These are phyloP conservation scores for Aquatica leii DNA, from an alignment of 2,888 invertebrate species.

Conservation along the genomic window DNA sequence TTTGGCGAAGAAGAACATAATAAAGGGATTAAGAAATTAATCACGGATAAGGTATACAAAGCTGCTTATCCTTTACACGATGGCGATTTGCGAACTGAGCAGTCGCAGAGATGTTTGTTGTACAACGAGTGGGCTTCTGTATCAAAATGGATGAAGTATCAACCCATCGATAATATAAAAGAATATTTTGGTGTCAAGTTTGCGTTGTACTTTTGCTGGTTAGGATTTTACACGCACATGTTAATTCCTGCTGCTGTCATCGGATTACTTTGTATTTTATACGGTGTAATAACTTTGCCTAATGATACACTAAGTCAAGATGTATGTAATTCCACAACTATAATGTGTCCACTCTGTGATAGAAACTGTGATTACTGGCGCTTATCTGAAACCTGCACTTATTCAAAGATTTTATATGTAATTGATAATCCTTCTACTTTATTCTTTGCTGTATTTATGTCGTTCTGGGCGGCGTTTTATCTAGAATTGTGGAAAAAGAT, in stretches of 20 bases:
- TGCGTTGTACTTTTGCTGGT: constrained; percentile 84
- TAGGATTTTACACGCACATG: constrained; percentile 87
- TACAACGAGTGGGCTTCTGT: constrained; percentile 76
- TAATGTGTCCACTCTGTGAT: constrained; percentile 87
- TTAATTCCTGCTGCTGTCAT: constrained; percentile 76
- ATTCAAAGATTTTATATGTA: constrained; percentile 77
- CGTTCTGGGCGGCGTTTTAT: constrained; percentile 82
- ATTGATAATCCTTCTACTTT: constrained; percentile 85
- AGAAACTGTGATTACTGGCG: constrained; percentile 77
- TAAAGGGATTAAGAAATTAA: constrained; percentile 73
- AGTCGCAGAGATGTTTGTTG: constrained; percentile 65
- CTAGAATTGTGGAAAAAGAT: constrained; percentile 86
- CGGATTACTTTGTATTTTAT: constrained; percentile 72
- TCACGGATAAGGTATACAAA: constrained; percentile 70
- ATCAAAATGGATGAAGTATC: constrained; percentile 74
- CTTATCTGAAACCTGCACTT: constrained; percentile 74
- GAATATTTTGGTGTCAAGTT: constrained; percentile 81
- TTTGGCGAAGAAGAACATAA: constrained; percentile 67
- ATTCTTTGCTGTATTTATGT: constrained; percentile 82
- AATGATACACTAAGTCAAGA: constrained; percentile 64
- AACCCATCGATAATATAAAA: constrained; percentile 79
- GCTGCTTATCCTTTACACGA: constrained; percentile 81
- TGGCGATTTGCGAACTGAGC: constrained; percentile 64
- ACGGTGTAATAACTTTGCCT: constrained; percentile 64
- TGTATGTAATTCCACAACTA: constrained; percentile 68